These are phyloP conservation scores for Neelides sp. DNA, from an alignment of 1,140 invertebrate species.

Conservation along the genomic window DNA sequence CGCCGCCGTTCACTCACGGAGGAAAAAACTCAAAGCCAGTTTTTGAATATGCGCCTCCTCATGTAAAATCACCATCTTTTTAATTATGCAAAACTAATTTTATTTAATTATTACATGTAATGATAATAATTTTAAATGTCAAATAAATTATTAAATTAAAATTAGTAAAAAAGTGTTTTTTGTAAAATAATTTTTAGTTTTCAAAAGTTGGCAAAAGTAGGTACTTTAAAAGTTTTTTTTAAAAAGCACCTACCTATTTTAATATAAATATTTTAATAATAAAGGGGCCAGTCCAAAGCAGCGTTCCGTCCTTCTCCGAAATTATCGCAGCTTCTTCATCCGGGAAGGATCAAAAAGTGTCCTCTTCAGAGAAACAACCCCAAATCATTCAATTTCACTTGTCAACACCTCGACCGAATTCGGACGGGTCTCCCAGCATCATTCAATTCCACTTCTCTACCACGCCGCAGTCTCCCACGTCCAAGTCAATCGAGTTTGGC, in stretches of 20 bases:
- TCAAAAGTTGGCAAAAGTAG: neutral
- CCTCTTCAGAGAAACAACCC: neutral
- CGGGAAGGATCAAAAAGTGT: neutral
- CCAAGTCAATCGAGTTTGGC: neutral
- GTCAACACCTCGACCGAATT: neutral
- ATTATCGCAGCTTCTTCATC: no score
- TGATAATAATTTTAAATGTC: no score
- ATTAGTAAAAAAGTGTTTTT: no score
- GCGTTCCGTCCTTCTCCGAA: neutral
- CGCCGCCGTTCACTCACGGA: no score
- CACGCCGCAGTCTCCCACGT: neutral
- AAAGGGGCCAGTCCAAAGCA: neutral
- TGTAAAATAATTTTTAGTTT: neutral
- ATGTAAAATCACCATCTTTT: no score
- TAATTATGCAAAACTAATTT: no score
- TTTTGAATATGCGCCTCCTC: no score
- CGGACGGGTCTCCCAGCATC: neutral
- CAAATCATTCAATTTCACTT: constrained; percentile 7
- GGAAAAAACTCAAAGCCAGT: no score
- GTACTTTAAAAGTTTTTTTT: neutral
- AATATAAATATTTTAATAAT: neutral
- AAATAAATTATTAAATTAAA: no score
- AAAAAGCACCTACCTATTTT: neutral
- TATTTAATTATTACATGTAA: no score
- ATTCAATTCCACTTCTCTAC: constrained; percentile 6